Conservation (phyloP, 2,888 invertebrate genomes). For the Mantis religiosa region DNA sequence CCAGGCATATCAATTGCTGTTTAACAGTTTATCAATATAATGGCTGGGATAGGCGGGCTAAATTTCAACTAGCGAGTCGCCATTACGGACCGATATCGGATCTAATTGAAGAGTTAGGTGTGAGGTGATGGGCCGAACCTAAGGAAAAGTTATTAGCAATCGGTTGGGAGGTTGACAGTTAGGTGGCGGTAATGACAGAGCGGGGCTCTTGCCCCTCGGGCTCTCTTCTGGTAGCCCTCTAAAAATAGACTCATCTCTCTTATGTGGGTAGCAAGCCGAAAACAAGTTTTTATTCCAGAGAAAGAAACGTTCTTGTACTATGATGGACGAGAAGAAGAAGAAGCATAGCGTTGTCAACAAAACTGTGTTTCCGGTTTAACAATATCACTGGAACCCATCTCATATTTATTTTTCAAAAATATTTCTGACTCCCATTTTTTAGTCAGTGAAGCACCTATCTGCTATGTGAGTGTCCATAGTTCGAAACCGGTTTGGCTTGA, state of each 20-base stretch:
- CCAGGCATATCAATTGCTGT: background rate
- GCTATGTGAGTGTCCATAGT: too few species aligned
- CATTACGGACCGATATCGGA: background rate
- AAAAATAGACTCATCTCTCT: background rate
- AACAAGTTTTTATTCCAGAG: too few species aligned
- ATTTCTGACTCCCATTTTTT: too few species aligned
- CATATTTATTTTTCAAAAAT: too few species aligned
- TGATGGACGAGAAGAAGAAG: too few species aligned
- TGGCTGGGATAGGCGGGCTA: background rate
- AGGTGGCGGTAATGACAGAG: background rate
- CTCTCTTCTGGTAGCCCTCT: background rate
- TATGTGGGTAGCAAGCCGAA: too few species aligned
- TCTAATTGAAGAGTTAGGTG: background rate
- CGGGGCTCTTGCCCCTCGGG: background rate
- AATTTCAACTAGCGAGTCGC: background rate
- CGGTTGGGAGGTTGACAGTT: constrained; percentile 1
- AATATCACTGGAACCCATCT: too few species aligned
- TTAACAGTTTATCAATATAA: constrained; percentile 4
- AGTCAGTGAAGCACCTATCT: too few species aligned
- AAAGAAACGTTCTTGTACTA: too few species aligned
- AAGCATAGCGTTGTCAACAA: too few species aligned
- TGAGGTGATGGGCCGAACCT: background rate
- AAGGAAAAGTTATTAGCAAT: background rate
- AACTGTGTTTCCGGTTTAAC: too few species aligned
- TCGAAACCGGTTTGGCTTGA: too few species aligned